phyloP scores from a whole-genome alignment of 92 coral and sea anemone genomes.

The Porites lobata region DNA sequence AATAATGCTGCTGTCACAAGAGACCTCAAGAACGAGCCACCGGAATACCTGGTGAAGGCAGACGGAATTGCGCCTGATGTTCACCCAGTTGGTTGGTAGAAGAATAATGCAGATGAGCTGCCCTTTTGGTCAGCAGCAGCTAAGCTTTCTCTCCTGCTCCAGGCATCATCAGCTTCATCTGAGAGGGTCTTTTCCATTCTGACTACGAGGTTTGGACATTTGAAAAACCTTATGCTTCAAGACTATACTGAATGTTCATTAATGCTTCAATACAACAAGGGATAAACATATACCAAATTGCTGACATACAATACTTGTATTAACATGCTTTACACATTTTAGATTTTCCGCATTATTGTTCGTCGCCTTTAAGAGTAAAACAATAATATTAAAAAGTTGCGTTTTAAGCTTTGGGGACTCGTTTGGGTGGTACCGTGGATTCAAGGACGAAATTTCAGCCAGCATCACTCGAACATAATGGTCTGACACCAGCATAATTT shows the following conservation, averaged over 20 bases:
- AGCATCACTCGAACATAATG: too few relatives aligned
- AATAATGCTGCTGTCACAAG: background rate
- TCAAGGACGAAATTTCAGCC: too few relatives aligned
- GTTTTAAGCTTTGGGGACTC: too few relatives aligned
- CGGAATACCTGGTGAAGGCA: slow-evolving; percentile 24
- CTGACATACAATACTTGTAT: too few relatives aligned
- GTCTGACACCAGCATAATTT: too few relatives aligned
- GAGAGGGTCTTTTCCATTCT: slow-evolving; percentile 41
- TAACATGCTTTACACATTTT: too few relatives aligned
- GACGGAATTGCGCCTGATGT: slow-evolving; percentile 22
- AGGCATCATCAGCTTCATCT: slow-evolving; percentile 25
- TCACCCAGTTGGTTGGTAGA: slow-evolving; percentile 24
- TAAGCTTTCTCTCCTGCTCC: background rate
- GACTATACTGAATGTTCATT: slow-evolving; percentile 19
- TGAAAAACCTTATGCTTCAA: slow-evolving; percentile 17
- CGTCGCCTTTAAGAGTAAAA: too few relatives aligned
- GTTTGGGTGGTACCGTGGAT: too few relatives aligned
- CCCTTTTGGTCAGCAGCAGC: slow-evolving; percentile 26
- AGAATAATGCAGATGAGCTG: slow-evolving; percentile 26
- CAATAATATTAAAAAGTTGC: too few relatives aligned
- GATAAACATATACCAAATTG: background rate
- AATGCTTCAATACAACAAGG: slow-evolving; percentile 20
- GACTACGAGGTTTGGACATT: slow-evolving; percentile 3
- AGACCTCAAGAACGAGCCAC: slow-evolving; percentile 14
- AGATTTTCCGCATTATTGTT: too few relatives aligned